Evolutionary conservation across 2,113 vertebrate genomes (phyloP).

Genomic region (Rhea pennata): DNA sequence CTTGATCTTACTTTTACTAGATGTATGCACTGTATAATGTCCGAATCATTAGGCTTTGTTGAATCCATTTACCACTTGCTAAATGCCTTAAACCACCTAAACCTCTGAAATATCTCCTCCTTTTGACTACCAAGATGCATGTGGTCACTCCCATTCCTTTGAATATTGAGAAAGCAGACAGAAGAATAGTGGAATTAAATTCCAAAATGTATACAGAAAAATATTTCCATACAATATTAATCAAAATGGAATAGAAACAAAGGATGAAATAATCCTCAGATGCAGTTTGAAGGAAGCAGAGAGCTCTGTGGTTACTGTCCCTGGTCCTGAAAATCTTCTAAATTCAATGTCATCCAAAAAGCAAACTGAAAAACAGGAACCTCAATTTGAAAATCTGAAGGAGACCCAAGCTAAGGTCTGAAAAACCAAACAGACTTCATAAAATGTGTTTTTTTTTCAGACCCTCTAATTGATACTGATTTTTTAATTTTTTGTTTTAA

Average conservation of each 20-base stretch:
- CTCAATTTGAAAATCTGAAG: neutral
- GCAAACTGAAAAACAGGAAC: fast-evolving
- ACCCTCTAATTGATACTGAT: neutral
- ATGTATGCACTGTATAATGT: neutral
- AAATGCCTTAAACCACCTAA: neutral
- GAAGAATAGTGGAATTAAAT: neutral
- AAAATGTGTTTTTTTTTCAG: neutral
- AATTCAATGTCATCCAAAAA: neutral
- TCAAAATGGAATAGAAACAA: neutral
- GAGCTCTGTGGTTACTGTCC: neutral
- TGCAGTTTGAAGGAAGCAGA: fast-evolving
- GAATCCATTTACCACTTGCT: neutral
- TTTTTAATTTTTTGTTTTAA: neutral
- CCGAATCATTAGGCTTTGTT: neutral
- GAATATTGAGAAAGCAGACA: neutral
- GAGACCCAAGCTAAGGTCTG: neutral
- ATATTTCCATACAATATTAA: neutral
- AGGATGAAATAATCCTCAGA: neutral
- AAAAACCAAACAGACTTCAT: neutral
- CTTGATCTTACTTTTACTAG: neutral
- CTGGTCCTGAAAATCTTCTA: neutral
- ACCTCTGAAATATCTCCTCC: neutral
- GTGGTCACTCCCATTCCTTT: neutral
- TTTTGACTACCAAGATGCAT: neutral
- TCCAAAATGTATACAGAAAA: neutral